Evolutionary conservation across 2,797 vertebrate genomes (phyloP).

Genomic region (Onychomys arenicola): DNA sequence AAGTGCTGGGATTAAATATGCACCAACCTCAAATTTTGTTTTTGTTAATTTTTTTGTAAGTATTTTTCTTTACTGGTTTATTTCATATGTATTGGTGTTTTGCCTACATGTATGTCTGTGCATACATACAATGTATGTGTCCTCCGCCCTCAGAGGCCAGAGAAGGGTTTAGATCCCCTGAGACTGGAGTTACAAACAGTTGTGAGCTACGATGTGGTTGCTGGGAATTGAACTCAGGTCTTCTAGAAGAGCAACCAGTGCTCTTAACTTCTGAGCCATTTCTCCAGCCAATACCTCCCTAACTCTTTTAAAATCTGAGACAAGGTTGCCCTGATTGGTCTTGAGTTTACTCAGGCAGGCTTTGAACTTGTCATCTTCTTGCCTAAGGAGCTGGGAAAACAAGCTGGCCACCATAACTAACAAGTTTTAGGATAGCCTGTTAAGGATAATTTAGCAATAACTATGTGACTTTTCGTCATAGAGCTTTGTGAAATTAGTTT

Average conservation of each 20-base stretch:
- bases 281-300: background rate
- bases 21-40: background rate
- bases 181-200: background rate
- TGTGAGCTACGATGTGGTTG: background rate
- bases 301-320: background rate
- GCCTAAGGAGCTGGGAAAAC: background rate
- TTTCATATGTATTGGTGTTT: background rate
- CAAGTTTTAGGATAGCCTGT: slow-evolving; percentile 33
- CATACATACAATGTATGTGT: background rate
- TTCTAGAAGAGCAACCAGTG: background rate
- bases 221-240: background rate
- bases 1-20: background rate
- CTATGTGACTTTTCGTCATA: slow-evolving; percentile 44
- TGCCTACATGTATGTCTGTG: background rate
- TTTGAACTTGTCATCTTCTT: background rate
- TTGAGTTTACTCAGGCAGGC: background rate
- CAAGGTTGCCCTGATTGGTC: background rate
- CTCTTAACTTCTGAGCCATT: background rate
- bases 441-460: slow-evolving; percentile 44
- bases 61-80: background rate
- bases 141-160: background rate
- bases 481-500: slow-evolving; percentile 57
- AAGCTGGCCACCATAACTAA: background rate
- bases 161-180: background rate
- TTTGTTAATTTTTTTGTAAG: background rate